These are phyloP conservation scores for Dysmachus trigonus DNA, from an alignment of 2,888 invertebrate genomes.

Conservation along the genomic window DNA sequence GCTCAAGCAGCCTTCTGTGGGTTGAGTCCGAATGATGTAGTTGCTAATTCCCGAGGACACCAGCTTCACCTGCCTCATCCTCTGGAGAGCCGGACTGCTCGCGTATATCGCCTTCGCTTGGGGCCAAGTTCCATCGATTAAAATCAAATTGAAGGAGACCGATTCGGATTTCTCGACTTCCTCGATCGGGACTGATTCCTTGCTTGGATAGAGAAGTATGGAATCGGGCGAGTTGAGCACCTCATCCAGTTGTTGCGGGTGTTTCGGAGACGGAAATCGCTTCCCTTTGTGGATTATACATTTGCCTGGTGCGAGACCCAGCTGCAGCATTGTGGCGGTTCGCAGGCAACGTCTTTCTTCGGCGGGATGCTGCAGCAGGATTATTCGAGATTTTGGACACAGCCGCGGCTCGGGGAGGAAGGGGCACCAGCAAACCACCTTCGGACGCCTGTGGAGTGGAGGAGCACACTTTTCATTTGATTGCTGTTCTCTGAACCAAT, in stretches of 20 bases:
- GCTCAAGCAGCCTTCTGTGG: slow-evolving; percentile 89
- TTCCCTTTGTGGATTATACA: slow-evolving; percentile 79
- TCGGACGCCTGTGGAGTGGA: slow-evolving; percentile 76
- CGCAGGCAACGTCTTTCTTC: slow-evolving; percentile 89
- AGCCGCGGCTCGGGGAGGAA: slow-evolving; percentile 79
- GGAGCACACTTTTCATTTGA: not conserved
- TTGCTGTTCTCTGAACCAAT: not conserved
- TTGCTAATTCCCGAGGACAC: slow-evolving; percentile 77
- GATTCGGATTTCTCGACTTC: slow-evolving; percentile 62
- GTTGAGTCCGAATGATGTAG: slow-evolving; percentile 93
- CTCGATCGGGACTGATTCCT: slow-evolving; percentile 75
- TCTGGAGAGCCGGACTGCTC: slow-evolving; percentile 79
- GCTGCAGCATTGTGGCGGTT: slow-evolving; percentile 88
- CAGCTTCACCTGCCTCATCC: slow-evolving; percentile 83
- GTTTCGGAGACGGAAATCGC: slow-evolving; percentile 78
- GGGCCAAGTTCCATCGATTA: slow-evolving; percentile 96
- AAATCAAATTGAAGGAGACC: slow-evolving; percentile 77
- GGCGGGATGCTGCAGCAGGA: slow-evolving; percentile 91
- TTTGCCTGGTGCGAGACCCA: slow-evolving; percentile 77
- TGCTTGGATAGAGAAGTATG: slow-evolving; percentile 83
- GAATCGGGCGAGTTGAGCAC: slow-evolving; percentile 69
- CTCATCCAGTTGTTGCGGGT: slow-evolving; percentile 70
- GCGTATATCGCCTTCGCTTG: slow-evolving; percentile 93
- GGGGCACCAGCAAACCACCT: slow-evolving; percentile 89
- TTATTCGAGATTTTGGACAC: slow-evolving; percentile 74